Conservation (phyloP, 2,113 vertebrate genomes). For the Andinoacara biseriatus region DNA sequence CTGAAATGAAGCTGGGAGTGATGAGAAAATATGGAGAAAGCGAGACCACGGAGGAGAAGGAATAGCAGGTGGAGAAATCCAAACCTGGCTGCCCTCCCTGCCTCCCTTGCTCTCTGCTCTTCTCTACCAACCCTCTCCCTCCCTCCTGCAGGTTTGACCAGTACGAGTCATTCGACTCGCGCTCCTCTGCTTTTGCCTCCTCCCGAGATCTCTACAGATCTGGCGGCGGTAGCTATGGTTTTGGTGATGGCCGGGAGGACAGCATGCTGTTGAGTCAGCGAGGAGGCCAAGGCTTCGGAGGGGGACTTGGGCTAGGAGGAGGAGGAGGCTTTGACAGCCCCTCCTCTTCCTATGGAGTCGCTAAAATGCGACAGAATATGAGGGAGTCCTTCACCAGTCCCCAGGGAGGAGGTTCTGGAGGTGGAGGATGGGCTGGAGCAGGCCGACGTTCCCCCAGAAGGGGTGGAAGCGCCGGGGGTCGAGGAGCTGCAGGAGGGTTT, state of each 20-base stretch:
- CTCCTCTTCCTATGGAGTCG: constrained; percentile 82
- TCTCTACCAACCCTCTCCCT: constrained; percentile 77
- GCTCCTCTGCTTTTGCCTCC: constrained; percentile 82
- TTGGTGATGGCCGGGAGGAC: constrained; percentile 83
- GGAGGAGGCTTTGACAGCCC: constrained; percentile 83
- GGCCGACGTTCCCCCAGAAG: constrained; percentile 81
- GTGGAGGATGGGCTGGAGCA: constrained; percentile 83
- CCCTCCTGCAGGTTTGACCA: constrained; percentile 89
- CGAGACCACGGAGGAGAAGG: constrained; percentile 65
- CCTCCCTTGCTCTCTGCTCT: constrained; percentile 79
- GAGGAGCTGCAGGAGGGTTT: constrained; percentile 79
- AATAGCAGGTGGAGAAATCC: constrained; percentile 74
- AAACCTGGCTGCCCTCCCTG: constrained; percentile 69
- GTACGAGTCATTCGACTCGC: constrained; percentile 91
- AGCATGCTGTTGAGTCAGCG: constrained; percentile 80
- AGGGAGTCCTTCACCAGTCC: constrained; percentile 85
- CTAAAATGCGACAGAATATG: constrained; percentile 85
- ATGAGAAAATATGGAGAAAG: constrained; percentile 54
- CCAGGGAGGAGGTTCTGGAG: constrained; percentile 80
- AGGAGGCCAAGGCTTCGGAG: constrained; percentile 83
- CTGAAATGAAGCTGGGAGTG: constrained; percentile 50
- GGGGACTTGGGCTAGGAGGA: constrained; percentile 74
- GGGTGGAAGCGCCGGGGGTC: constrained; percentile 78
- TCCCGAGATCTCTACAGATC: constrained; percentile 91
- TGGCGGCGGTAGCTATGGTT: constrained; percentile 85